Base-by-base conservation (phyloP, 2,888 invertebrate species). In the Monopis laevigella region DNA sequence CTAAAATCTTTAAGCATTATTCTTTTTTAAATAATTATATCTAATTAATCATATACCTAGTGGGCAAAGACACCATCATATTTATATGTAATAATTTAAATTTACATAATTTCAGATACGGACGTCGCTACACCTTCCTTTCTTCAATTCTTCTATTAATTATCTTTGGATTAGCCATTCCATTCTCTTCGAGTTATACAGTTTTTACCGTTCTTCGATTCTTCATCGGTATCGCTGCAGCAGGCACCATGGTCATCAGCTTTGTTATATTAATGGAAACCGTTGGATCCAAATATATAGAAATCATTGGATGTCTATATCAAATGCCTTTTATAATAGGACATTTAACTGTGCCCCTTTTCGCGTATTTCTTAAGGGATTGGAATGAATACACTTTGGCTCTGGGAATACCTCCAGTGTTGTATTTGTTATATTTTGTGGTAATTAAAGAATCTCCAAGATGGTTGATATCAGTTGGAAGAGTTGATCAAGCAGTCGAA, bases 201-300 rank as follows among this genome's bases (percentile, higher is more conserved):
- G 48, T 59, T 3, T 89, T 92, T 59, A 83, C 90, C 2, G 29
- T 84, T 0, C 69, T 88, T 27, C 72, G 92, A 46, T 88, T 91
- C 59, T 57, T 90, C 35, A 82, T 86, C 11, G 92, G 90, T 0
- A 56, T 89, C 42, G 88, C 88, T n/a, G 88, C 89, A 0, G 89
- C 91, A 5, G 93, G 92, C 19, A 89, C 89, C 5, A 93, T 93
- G 89, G 87, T 90, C 30, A 87, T 89, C 34, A 87, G 87, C 48
- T 88, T 88, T 51, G 88, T 88, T 1, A 72, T 88, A 13, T 68
- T 87, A 17, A 87, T 88, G 86, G 88, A 88, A 54, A 68, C 86
- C 1, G 73, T 86, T 4, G 87, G 88, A 0, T 65, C 75, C 0
- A 65, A 67, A 30, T 82, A 75, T 50, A 64, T 85, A 3, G 85